A percentile compares a stretch with the other conserved stretches of the same genome.
These are phyloP conservation scores for Chelidonichthys spinosus DNA, from an alignment of 2,797 vertebrate species.

Conservation along the genomic window DNA sequence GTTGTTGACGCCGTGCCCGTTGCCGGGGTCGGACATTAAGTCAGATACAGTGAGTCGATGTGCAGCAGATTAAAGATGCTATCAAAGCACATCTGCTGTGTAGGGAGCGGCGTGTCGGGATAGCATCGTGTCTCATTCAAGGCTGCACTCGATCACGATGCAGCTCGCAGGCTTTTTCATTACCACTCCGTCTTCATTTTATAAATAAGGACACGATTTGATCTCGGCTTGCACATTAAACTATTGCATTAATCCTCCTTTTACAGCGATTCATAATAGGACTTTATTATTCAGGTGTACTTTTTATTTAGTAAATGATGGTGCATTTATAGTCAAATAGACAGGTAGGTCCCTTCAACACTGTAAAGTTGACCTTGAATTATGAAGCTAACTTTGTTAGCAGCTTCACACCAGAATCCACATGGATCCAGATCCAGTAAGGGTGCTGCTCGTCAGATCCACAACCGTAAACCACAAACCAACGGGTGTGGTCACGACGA, in stretches of 20 bases:
- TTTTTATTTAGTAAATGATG: too few relatives aligned
- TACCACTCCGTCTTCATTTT: constrained; percentile 21
- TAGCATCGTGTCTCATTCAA: constrained; percentile 34
- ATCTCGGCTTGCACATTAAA: constrained; percentile 6
- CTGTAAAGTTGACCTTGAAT: too few relatives aligned
- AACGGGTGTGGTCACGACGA: too few relatives aligned
- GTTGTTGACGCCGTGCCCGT: constrained; percentile 65
- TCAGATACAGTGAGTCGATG: constrained; percentile 67
- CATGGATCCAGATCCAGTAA: too few relatives aligned
- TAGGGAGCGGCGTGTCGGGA: constrained; percentile 40
- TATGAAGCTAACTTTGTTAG: too few relatives aligned
- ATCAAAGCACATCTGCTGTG: constrained; percentile 69
- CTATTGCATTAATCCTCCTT: not conserved
- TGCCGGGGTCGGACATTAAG: constrained; percentile 61
- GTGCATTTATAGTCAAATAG: too few relatives aligned
- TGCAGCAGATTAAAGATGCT: constrained; percentile 73
- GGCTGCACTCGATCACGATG: constrained; percentile 32
- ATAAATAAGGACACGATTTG: constrained; percentile 11
- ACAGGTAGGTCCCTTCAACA: too few relatives aligned
- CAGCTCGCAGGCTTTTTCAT: constrained; percentile 43
- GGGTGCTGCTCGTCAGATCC: too few relatives aligned
- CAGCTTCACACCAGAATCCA: too few relatives aligned
- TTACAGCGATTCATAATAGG: too few relatives aligned
- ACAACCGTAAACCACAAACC: too few relatives aligned
- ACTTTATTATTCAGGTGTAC: constrained; percentile 3